A percentile compares a stretch with the other conserved stretches of the same genome.
Conservation (phyloP, 2,113 vertebrate species). For the Monopterus albus region DNA sequence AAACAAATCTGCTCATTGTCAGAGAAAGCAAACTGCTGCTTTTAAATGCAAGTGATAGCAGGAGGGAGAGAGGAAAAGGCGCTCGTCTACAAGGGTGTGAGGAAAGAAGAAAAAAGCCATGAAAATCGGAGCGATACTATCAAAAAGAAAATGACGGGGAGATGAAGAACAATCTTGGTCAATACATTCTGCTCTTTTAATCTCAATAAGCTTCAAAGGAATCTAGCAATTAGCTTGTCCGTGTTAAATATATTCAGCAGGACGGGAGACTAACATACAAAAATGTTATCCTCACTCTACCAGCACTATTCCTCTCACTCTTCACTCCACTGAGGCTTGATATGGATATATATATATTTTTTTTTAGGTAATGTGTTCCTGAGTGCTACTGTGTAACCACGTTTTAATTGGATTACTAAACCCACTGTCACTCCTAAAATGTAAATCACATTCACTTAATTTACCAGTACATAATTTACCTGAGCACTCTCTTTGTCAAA, state of each 20-base stretch:
- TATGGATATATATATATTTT: background rate
- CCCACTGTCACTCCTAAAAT: background rate
- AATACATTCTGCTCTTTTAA: conserved; percentile 49
- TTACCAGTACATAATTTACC: too few species aligned
- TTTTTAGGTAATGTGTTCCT: background rate
- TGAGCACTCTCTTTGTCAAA: too few species aligned
- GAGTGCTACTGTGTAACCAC: background rate
- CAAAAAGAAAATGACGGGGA: background rate
- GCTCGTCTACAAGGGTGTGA: too few species aligned
- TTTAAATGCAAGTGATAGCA: background rate
- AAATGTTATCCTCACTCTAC: background rate
- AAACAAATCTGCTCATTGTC: background rate
- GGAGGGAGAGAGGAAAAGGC: too few species aligned
- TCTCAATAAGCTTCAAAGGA: conserved; percentile 60
- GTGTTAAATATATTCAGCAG: conserved; percentile 37
- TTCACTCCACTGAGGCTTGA: background rate
- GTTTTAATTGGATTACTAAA: background rate
- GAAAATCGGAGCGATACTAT: too few species aligned
- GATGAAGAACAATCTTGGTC: conserved; percentile 4
- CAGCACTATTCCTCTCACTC: conserved; percentile 21
- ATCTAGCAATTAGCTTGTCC: conserved; percentile 38
- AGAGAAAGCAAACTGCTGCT: too few species aligned
- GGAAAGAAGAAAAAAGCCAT: too few species aligned
- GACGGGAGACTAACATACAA: background rate
- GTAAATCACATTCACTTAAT: conserved; percentile 2